Conservation (phyloP, 2,113 vertebrate genomes). For the Myodes glareolus region DNA sequence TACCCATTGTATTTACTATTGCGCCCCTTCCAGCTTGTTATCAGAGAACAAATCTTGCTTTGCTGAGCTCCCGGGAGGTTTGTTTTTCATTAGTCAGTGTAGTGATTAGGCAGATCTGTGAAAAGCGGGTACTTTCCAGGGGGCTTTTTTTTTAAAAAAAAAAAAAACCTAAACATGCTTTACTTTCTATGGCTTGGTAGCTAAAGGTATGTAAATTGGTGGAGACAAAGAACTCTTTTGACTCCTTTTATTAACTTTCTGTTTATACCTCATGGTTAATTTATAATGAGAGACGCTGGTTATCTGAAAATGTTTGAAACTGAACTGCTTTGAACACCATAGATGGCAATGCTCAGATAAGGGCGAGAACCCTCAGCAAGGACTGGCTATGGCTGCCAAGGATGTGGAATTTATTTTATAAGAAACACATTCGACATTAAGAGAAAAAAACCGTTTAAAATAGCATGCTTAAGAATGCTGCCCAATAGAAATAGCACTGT, state of each 20-base stretch:
- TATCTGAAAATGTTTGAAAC: conserved; percentile 53
- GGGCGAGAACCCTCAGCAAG: neutral
- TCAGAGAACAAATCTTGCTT: conserved; percentile 53
- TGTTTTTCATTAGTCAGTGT: conserved; percentile 52
- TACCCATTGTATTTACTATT: conserved; percentile 19
- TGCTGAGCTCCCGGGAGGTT: conserved; percentile 22
- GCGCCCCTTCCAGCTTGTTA: neutral
- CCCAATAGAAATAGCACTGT: neutral
- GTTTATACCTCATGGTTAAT: conserved; percentile 19
- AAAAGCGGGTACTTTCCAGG: conserved; percentile 56
- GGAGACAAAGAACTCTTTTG: conserved; percentile 33
- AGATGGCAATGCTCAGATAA: conserved; percentile 19
- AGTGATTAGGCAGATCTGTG: conserved; percentile 57
- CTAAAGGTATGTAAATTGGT: conserved; percentile 43
- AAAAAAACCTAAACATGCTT: conserved; percentile 60
- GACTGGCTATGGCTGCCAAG: neutral
- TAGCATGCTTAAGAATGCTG: neutral
- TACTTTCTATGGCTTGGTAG: conserved; percentile 50
- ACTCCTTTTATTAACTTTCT: conserved; percentile 37
- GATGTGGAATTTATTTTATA: neutral
- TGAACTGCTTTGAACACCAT: conserved; percentile 8
- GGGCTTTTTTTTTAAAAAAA: too few species aligned
- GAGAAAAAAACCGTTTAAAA: neutral
- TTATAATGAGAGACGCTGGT: conserved; percentile 36
- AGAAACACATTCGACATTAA: conserved; percentile 46